These are phyloP conservation scores for Atta cephalotes DNA, from an alignment of 1,140 invertebrate species.

Conservation along the genomic window DNA sequence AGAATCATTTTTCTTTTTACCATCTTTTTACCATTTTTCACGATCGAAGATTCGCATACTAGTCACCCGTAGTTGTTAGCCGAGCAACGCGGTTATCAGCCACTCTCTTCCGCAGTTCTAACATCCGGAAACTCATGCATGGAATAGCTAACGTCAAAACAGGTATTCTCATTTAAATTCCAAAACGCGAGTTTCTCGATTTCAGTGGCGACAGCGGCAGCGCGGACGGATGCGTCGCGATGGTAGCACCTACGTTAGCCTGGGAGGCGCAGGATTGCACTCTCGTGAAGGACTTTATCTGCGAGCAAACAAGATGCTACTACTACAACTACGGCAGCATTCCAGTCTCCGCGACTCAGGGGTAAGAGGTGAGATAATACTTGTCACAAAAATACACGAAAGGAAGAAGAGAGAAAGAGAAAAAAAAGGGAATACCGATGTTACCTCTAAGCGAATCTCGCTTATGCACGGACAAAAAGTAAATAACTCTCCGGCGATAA, in stretches of 20 bases:
- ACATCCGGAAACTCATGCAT: constrained; percentile 57
- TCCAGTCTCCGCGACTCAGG: constrained; percentile 94
- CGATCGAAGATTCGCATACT: neutral
- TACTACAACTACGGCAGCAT: constrained; percentile 96
- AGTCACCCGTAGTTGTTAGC: constrained; percentile 24
- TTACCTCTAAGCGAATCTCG: constrained; percentile 49
- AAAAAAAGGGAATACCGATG: constrained; percentile 44
- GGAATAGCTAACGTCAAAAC: constrained; percentile 53
- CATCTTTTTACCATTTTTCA: neutral
- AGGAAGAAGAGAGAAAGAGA: constrained; percentile 44
- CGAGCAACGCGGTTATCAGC: constrained; percentile 55
- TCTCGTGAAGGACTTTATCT: constrained; percentile 94
- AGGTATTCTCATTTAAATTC: constrained; percentile 64
- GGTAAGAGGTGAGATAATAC: constrained; percentile 91
- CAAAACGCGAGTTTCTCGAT: constrained; percentile 60
- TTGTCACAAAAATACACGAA: constrained; percentile 76
- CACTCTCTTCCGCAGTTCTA: constrained; percentile 35
- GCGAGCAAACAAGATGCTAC: constrained; percentile 95
- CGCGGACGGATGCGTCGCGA: constrained; percentile 91
- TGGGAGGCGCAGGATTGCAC: constrained; percentile 94
- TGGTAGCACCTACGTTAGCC: constrained; percentile 91
- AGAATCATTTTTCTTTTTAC: too few species aligned
- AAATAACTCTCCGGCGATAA: constrained; percentile 46
- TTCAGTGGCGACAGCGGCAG: constrained; percentile 88
- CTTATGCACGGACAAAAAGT: constrained; percentile 62